Percentiles rank a stretch among this genome's conserved stretches.
Evolutionary conservation across 2,888 invertebrate species (phyloP).

Genomic region (Hedychridium roseum): DNA sequence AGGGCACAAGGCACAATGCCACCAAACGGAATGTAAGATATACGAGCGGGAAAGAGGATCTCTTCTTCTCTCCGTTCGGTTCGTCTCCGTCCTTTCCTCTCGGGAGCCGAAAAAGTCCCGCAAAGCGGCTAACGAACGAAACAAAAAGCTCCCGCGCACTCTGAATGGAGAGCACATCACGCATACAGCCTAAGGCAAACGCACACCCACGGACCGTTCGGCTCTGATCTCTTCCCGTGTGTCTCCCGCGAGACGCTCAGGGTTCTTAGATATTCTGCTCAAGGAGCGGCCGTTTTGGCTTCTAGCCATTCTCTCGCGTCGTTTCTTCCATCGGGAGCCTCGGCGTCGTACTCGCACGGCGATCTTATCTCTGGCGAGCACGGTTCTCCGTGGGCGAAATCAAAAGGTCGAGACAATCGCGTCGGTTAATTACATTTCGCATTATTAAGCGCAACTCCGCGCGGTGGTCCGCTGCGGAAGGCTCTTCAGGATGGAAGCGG

Average conservation of each 20-base stretch:
- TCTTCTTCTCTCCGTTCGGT: constrained; percentile 2
- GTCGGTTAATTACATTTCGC: constrained; percentile 31
- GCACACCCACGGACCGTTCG: no score
- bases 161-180: no score
- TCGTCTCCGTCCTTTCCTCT: constrained; percentile 25
- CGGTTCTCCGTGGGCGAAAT: constrained; percentile 20
- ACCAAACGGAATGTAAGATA: constrained; percentile 47
- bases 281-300: no score
- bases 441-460: constrained; percentile 20
- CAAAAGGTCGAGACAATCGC: no score
- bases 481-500: not conserved
- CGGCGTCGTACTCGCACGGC: constrained; percentile 23
- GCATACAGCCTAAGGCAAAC: no score
- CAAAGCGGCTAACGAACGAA: constrained; percentile 39
- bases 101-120: constrained; percentile 41
- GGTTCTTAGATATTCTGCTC: no score
- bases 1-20: constrained; percentile 38
- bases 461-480: not conserved
- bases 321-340: not conserved
- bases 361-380: no score
- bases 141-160: constrained; percentile 30
- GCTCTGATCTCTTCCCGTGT: no score
- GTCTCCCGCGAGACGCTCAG: no score
- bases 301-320: not conserved
- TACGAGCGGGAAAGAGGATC: constrained; percentile 43